phyloP scores from a whole-genome alignment of 2,113 vertebrate species.

The Chaetodon auriga region DNA sequence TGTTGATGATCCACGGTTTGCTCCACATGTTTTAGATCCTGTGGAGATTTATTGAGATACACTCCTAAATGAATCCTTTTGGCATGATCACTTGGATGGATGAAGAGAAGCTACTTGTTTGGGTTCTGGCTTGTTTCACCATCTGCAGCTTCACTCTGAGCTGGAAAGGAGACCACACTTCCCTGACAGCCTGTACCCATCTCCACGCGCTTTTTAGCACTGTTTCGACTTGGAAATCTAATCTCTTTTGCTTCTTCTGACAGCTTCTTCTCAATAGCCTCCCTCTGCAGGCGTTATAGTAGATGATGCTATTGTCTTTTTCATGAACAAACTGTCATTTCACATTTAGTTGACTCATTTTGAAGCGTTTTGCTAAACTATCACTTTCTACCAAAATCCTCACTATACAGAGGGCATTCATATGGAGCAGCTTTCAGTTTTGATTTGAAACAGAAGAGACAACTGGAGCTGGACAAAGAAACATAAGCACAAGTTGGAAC shows the following conservation, averaged over 20 bases:
- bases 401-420: constrained; percentile 1
- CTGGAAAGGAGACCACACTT: constrained; percentile 28
- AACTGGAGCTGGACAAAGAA: background rate
- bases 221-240: too few species aligned
- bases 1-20: constrained; percentile 8
- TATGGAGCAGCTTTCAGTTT: accelerated
- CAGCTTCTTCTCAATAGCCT: background rate
- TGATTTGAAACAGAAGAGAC: background rate
- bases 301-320: background rate
- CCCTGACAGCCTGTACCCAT: constrained; percentile 10
- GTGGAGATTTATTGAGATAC: constrained; percentile 15
- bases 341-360: background rate
- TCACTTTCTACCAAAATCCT: background rate
- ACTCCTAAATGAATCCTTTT: background rate
- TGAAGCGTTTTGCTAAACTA: background rate
- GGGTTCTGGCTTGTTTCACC: background rate
- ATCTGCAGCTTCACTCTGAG: background rate
- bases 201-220: too few species aligned
- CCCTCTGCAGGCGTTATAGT: background rate
- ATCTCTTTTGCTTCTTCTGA: background rate
- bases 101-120: constrained; percentile 40
- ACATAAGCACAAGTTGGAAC: background rate
- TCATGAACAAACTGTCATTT: constrained; percentile 15
- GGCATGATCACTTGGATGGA: background rate
- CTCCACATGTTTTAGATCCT: background rate